Evolutionary conservation across 2,888 invertebrate species (phyloP), one percentile per base, ranked within the genome.

Genomic region (Sceliomorpha sp.): DNA sequence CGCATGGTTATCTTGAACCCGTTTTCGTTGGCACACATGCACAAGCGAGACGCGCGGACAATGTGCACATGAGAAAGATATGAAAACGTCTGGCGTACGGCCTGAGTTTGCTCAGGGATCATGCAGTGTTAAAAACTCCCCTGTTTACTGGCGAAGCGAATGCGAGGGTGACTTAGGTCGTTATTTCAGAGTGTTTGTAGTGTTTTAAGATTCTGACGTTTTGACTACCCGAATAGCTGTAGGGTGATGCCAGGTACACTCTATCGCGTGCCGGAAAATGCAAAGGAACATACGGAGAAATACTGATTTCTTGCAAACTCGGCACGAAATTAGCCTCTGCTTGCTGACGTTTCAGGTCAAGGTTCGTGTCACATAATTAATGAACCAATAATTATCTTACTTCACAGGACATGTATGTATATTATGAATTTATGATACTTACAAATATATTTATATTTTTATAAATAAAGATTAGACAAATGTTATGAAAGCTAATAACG

Each of bases 121-220:
- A 87, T 86, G 78, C 84, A 84, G 86, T 82, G 84, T 86, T 87
- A 87, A 87, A 88, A 87, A 86, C 82, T 83, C 87, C 86, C 85
- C 83, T 86, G 86, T 87, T 87, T 87, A 83, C 83, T 77, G 79
- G 80, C 75, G 32, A 79, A 73, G 77, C 75, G 79, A 79, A 81
- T 74, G 78, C 66, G 78, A 78, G 80, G 79, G 80, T 81, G 76
- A 79, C 83, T 78, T 66, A 83, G 84, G 86, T 86, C 85, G 87
- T 87, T 87, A 87, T 85, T 86, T 83, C 83, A 77, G 82, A 82
- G 82, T 87, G 87, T 87, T 88, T 86, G 86, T 80, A 79, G 82
- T 86, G 80, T 86, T 86, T 87, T 84, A 85, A 87, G 85, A 87
- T 87, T 88, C 85, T 87, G 87, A 87, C 86, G 82, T 87, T 86